These are phyloP conservation scores for Cheilosia soror DNA, from an alignment of 2,888 invertebrate species.

Conservation along the genomic window DNA sequence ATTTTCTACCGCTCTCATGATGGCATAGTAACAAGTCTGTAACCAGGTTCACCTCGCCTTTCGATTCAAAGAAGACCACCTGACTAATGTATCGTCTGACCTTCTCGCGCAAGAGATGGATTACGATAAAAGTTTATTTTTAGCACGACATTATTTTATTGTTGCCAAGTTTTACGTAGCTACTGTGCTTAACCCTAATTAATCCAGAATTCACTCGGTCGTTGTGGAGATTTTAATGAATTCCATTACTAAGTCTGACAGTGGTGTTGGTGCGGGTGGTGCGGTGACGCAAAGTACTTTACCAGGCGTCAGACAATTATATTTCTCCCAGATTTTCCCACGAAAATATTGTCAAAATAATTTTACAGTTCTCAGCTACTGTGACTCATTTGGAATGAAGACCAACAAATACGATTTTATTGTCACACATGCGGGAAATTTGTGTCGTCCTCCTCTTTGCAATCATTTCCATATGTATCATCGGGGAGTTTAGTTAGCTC, in stretches of 20 bases:
- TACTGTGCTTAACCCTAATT: constrained; percentile 26
- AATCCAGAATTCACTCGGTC: constrained; percentile 31
- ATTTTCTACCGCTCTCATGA: no score
- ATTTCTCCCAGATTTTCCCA: not conserved
- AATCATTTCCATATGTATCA: constrained; percentile 19
- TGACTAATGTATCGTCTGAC: constrained; percentile 24
- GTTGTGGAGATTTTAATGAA: constrained; percentile 47
- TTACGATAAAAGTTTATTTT: constrained; percentile 42
- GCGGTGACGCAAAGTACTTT: constrained; percentile 9
- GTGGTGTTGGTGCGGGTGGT: not conserved
- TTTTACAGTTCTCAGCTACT: not conserved
- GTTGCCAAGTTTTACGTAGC: constrained; percentile 8
- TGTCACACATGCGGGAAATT: not conserved
- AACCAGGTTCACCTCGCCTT: not conserved
- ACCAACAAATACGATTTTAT: not conserved
- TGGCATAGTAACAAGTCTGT: not conserved
- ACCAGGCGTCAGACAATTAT: not conserved
- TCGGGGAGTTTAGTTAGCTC: constrained; percentile 19
- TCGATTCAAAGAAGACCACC: not conserved
- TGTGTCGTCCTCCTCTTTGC: not conserved
- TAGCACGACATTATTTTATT: constrained; percentile 25
- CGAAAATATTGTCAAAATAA: constrained; percentile 12
- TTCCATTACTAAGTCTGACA: constrained; percentile 9
- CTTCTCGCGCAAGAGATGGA: constrained; percentile 40
- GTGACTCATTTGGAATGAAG: constrained; percentile 8